Percentiles rank a stretch among this genome's conserved stretches.
These are phyloP conservation scores for Zygothrica quintamaculata DNA, from an alignment of 2,888 invertebrate species.

Conservation along the genomic window DNA sequence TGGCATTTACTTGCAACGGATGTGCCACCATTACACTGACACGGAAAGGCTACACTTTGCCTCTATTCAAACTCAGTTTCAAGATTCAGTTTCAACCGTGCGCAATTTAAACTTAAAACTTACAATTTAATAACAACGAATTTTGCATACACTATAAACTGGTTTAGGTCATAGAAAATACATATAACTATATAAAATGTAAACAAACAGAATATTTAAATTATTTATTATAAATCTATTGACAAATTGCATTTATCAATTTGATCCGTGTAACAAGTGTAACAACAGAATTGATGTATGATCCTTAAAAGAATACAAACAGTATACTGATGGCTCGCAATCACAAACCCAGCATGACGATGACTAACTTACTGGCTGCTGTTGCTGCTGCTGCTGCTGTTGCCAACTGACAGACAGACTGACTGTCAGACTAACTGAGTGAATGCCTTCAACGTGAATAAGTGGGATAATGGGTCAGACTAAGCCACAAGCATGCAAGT, in stretches of 20 bases:
- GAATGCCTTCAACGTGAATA: conserved; percentile 79
- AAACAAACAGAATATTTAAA: conserved; percentile 7
- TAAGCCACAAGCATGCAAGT: conserved; percentile 75
- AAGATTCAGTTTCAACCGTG: conserved; percentile 57
- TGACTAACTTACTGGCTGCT: conserved; percentile 43
- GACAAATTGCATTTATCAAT: too few species aligned
- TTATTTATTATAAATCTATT: too few species aligned
- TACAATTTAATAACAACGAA: neutral
- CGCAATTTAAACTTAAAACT: conserved; percentile 63
- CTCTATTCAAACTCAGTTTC: conserved; percentile 38
- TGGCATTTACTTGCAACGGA: conserved; percentile 80
- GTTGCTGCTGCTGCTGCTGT: conserved; percentile 30
- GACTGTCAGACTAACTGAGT: conserved; percentile 54
- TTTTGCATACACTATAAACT: neutral
- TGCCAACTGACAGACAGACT: conserved; percentile 30
- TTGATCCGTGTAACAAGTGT: too few species aligned
- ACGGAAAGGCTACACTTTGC: conserved; percentile 69
- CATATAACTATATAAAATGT: neutral
- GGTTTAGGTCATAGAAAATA: neutral
- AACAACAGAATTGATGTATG: conserved; percentile 13
- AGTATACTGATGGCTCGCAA: conserved; percentile 46
- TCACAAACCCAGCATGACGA: conserved; percentile 59
- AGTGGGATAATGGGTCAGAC: conserved; percentile 78
- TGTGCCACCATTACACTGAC: conserved; percentile 78
- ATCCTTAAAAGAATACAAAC: conserved; percentile 18